Conservation (phyloP, 1,140 invertebrate genomes). For the Scaptodrosophila lebanonensis region DNA sequence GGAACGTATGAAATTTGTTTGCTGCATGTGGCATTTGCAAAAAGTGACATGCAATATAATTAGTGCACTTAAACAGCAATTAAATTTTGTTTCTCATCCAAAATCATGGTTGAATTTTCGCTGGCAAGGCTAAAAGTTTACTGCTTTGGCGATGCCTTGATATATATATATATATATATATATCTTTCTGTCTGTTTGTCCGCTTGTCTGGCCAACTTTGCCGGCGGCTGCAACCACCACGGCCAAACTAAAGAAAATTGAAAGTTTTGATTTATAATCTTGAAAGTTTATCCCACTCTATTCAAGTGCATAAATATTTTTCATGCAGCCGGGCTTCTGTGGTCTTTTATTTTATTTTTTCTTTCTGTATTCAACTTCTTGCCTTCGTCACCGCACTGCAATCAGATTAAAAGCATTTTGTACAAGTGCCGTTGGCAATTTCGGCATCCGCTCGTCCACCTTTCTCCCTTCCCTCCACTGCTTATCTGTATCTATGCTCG, state of each 20-base stretch:
- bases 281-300: constrained; percentile 51
- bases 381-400: constrained; percentile 53
- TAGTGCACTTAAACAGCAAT: no score
- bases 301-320: constrained; percentile 71
- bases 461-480: constrained; percentile 1
- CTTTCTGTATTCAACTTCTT: constrained; percentile 5
- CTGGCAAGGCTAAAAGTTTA: no score
- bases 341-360: neutral
- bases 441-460: constrained; percentile 8
- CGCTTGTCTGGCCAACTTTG: constrained; percentile 52
- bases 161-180: no score
- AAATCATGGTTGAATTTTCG: no score
- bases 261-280: constrained; percentile 74
- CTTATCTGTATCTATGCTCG: constrained; percentile 25
- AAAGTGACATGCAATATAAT: no score
- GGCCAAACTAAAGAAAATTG: constrained; percentile 54
- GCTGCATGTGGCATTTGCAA: no score
- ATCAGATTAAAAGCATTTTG: constrained; percentile 72
- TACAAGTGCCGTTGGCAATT: constrained; percentile 3
- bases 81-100: no score
- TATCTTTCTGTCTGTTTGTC: no score
- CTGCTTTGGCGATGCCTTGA: no score
- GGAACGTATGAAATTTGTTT: no score
- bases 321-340: constrained; percentile 52
- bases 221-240: constrained; percentile 46